Evolutionary conservation across 2,888 invertebrate species (phyloP).

Genomic region (Dasysyrphus albostriatus): DNA sequence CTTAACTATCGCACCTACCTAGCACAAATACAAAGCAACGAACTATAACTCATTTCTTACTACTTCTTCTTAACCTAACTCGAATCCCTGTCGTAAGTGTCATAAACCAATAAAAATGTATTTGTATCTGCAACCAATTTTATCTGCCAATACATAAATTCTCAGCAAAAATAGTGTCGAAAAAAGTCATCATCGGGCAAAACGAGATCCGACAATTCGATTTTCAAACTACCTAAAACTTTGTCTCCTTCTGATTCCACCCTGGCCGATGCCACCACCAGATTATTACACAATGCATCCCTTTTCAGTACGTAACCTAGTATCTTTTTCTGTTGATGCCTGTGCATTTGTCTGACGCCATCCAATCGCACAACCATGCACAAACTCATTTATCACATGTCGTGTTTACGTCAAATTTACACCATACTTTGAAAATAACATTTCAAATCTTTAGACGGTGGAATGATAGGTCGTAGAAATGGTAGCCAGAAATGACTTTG

Average conservation of each 20-base stretch:
- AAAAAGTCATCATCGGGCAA: neutral
- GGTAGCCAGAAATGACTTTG: conserved; percentile 38
- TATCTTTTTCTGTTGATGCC: neutral
- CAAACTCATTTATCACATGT: conserved; percentile 70
- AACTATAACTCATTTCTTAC: too few species aligned
- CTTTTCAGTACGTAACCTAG: neutral
- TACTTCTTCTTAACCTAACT: too few species aligned
- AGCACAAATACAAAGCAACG: too few species aligned
- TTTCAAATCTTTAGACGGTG: conserved; percentile 47
- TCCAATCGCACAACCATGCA: conserved; percentile 15
- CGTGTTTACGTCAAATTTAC: conserved; percentile 69
- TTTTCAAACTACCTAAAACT: conserved; percentile 4
- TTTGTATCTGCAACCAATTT: conserved; percentile 35
- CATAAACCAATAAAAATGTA: neutral
- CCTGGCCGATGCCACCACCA: neutral
- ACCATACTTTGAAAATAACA: conserved; percentile 67
- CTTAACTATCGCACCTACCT: too few species aligned
- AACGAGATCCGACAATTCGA: conserved; percentile 9
- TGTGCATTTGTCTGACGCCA: conserved; percentile 23
- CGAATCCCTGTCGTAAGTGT: neutral
- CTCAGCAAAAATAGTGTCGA: conserved; percentile 6
- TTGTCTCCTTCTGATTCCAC: neutral
- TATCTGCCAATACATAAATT: conserved; percentile 52
- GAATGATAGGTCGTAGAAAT: conserved; percentile 47
- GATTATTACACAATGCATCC: neutral